Evolutionary conservation across 2,888 invertebrate genomes (phyloP), one percentile per base, ranked within the genome.

Genomic region (Azorinus chamasolen): DNA sequence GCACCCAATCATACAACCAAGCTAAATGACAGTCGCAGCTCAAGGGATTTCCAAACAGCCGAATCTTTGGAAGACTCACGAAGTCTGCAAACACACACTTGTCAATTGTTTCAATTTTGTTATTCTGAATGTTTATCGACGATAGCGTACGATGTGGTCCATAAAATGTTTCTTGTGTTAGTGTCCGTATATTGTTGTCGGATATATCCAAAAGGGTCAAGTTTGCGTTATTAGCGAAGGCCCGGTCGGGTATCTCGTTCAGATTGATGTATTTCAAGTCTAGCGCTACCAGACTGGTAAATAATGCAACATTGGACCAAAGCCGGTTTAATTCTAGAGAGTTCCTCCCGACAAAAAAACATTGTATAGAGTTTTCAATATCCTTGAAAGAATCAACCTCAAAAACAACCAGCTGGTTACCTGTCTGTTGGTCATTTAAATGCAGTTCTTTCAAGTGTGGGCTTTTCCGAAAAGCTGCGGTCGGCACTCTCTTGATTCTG

Each of bases 21-120:
- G 96, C 94, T 0, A 97, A 92, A 37, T 96, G 95, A 90, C 97
- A 97, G 91, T 97, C 96, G 89, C 97, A 97, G 65, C 95, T 95
- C 86, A 97, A 94, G 5, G 96, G 96, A 92, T 97, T 97, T 54
- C 94, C 95, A 25, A 96, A 95, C 85, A 97, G 94, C 89, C 97
- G 59, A 10, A 90, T 37, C 8, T 61, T 69, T 5, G 83, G 72
- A 5, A 86, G 58, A 8, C 54, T 61, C 6, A 71, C 72, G 50
- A 84, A 87, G 25, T 83, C 71, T 24, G 66, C 59, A 25, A 91
- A 87, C n/a, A 84, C 80, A 72, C 91, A 90, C 22, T 79, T 63
- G 27, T 76, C 71, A 3, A 90, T 61, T 18, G 79, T 69, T 41
- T 62, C 27, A 14, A 91, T 84, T 6, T 66, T 43, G 62, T 91